These are phyloP conservation scores for Xenops minutus DNA, from an alignment of 2,797 vertebrate species.

Conservation along the genomic window DNA sequence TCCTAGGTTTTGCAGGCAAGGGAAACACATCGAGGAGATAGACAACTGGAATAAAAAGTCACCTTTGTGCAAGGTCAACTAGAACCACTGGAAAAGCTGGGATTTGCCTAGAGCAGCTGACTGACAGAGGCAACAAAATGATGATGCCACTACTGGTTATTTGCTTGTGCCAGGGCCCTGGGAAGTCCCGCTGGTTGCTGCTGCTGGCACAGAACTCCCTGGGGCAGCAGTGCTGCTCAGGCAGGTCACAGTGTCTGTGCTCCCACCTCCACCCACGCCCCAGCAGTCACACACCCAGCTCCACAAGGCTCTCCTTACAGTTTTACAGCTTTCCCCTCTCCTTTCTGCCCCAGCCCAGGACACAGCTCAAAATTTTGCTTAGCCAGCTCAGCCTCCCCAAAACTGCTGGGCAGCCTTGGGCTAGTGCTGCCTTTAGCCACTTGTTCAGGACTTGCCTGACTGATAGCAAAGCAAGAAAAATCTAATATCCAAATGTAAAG, in stretches of 20 bases:
- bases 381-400: neutral
- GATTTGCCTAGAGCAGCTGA: neutral
- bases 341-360: neutral
- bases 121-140: neutral
- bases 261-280: neutral
- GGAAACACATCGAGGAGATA: neutral
- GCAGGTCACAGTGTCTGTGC: accelerated
- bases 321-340: neutral
- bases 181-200: neutral
- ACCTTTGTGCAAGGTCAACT: neutral
- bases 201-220: neutral
- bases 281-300: neutral
- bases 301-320: neutral
- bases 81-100: neutral
- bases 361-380: neutral
- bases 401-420: neutral
- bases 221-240: neutral
- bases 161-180: neutral
- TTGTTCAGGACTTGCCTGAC: neutral
- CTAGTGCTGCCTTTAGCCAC: accelerated
- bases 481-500: neutral
- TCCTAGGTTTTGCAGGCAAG: neutral
- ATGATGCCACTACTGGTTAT: neutral
- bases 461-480: neutral
- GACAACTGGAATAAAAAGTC: neutral